phyloP scores from a whole-genome alignment of 2,888 invertebrate genomes.

The Galerucella pusilla region DNA sequence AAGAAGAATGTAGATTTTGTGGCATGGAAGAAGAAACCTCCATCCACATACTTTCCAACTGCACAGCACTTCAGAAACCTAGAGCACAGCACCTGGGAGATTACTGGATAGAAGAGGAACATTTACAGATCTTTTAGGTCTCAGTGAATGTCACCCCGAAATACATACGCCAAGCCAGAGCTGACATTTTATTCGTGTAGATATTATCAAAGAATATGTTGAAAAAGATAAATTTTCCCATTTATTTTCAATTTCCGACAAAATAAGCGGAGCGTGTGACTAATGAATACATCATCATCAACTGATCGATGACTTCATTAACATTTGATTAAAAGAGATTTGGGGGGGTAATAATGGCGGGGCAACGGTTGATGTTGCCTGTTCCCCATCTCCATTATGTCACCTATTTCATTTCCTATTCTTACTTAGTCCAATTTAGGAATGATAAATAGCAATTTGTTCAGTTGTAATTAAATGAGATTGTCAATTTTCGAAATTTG shows the following conservation, averaged over 20 bases:
- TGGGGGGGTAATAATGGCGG: conserved; percentile 36
- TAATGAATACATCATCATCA: conserved; percentile 44
- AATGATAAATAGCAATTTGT: conserved; percentile 40
- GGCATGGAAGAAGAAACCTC: no score
- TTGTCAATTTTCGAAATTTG: conserved; percentile 24
- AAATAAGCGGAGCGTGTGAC: conserved; percentile 39
- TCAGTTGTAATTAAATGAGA: conserved; percentile 26
- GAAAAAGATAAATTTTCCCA: conserved; percentile 63
- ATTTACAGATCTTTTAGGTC: no score
- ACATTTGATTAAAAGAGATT: conserved; percentile 47
- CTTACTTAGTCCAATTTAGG: conserved; percentile 40
- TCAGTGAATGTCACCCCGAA: no score
- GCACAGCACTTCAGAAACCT: no score
- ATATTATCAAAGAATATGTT: background rate
- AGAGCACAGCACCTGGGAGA: no score
- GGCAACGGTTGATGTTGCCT: background rate
- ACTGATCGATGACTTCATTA: conserved; percentile 45
- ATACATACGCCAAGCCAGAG: no score
- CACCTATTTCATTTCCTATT: conserved; percentile 43
- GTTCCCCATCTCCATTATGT: conserved; percentile 36
- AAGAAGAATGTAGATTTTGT: no score
- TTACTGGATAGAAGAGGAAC: no score
- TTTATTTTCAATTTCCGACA: conserved; percentile 58
- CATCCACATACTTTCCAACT: no score
- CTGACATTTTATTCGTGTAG: no score